Conservation (phyloP, 2,797 vertebrate species). For the Peromyscus attwateri region DNA sequence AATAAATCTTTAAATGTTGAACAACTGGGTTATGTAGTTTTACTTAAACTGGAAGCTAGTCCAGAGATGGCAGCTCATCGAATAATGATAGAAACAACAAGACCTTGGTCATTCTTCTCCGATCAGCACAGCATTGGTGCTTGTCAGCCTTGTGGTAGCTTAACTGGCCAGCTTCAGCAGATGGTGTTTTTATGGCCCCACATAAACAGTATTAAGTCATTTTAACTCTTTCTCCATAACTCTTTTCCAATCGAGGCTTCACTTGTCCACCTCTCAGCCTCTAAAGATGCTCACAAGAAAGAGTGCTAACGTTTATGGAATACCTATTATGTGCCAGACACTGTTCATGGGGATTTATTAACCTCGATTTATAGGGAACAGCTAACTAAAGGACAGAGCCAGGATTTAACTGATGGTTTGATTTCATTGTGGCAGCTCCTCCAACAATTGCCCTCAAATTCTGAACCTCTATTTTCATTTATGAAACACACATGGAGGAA, state of each 20-base stretch:
- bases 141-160: conserved; percentile 69
- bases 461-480: conserved; percentile 26
- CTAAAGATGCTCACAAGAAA: conserved; percentile 64
- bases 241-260: conserved; percentile 60
- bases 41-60: conserved; percentile 70
- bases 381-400: conserved; percentile 16
- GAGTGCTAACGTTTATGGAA: conserved; percentile 57
- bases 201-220: conserved; percentile 82
- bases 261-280: conserved; percentile 48
- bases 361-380: conserved; percentile 32
- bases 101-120: conserved; percentile 47
- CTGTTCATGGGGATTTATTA: conserved; percentile 55
- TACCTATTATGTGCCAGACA: conserved; percentile 12
- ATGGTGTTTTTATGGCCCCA: conserved; percentile 80
- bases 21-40: conserved; percentile 65
- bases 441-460: not conserved
- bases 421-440: not conserved
- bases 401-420: conserved; percentile 21
- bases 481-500: not conserved
- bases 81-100: conserved; percentile 73
- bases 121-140: conserved; percentile 36
- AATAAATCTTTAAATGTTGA: conserved; percentile 84
- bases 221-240: conserved; percentile 83
- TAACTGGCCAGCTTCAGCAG: conserved; percentile 74
- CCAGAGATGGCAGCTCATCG: conserved; percentile 61